phyloP scores from a whole-genome alignment of 2,113 vertebrate species.

The Xenopus borealis region DNA sequence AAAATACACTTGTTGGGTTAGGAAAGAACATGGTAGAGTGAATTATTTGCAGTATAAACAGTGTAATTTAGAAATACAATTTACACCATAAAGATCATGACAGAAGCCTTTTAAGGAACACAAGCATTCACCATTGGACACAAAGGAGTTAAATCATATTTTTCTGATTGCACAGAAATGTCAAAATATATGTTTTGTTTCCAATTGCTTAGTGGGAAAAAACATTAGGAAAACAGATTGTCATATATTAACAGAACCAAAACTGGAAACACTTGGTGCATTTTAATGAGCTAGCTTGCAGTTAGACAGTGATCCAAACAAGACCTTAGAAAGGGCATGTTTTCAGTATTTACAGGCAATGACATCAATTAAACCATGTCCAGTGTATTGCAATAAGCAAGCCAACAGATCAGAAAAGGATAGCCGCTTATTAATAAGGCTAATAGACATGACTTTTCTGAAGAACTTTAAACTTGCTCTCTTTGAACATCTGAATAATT shows the following conservation, averaged over 20 bases:
- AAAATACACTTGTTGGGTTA: too few species aligned
- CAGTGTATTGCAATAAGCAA: constrained; percentile 4
- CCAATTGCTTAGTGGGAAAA: background rate
- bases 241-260: constrained; percentile 7
- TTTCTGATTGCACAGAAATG: background rate
- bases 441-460: constrained; percentile 7
- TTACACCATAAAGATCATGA: too few species aligned
- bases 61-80: too few species aligned
- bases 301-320: background rate
- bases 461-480: constrained; percentile 1
- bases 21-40: too few species aligned
- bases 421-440: constrained; percentile 6
- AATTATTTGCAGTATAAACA: too few species aligned
- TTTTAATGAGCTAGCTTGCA: constrained; percentile 9
- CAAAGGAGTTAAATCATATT: background rate
- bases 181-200: constrained; percentile 2
- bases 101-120: too few species aligned
- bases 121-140: too few species aligned
- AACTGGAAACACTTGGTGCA: background rate
- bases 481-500: constrained; percentile 22
- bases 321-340: background rate
- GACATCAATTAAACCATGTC: constrained; percentile 33
- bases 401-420: constrained; percentile 3
- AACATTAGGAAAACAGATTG: background rate
- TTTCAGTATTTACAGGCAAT: constrained; percentile 18